Evolutionary conservation across 1,140 invertebrate genomes (phyloP).

Genomic region (Trichogramma pretiosum): DNA sequence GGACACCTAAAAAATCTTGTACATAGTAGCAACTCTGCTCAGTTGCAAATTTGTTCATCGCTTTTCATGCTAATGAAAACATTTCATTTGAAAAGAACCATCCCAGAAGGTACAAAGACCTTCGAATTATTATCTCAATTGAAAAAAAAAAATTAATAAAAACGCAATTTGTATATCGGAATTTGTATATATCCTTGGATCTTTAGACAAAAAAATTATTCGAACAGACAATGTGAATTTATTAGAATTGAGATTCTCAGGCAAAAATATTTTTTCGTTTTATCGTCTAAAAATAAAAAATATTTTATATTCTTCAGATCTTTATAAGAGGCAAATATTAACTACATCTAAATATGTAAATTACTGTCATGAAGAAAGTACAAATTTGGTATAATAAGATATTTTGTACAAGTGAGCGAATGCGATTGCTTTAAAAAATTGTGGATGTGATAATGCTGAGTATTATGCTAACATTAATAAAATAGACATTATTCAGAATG

Average conservation of each 20-base stretch:
- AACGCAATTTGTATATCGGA: background rate
- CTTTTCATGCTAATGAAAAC: background rate
- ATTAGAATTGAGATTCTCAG: background rate
- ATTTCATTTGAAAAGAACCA: background rate
- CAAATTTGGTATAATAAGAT: background rate
- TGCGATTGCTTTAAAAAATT: background rate
- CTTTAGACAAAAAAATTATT: background rate
- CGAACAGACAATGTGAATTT: background rate
- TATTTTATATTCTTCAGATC: background rate
- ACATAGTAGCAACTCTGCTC: constrained; percentile 6
- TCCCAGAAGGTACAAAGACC: background rate
- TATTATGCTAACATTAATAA: background rate
- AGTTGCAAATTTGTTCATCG: constrained; percentile 1
- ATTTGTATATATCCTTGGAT: background rate
- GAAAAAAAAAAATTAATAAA: background rate
- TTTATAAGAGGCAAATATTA: background rate
- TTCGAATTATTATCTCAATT: background rate
- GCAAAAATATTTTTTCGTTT: background rate
- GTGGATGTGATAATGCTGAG: background rate
- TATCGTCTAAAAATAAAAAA: background rate
- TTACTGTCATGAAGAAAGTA: background rate
- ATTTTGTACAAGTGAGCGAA: background rate
- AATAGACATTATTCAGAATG: background rate
- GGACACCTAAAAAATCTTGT: constrained; percentile 8
- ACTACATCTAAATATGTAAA: background rate